Conservation (phyloP, 2,113 vertebrate species). For the Cryptomyrus ogoouensis region DNA sequence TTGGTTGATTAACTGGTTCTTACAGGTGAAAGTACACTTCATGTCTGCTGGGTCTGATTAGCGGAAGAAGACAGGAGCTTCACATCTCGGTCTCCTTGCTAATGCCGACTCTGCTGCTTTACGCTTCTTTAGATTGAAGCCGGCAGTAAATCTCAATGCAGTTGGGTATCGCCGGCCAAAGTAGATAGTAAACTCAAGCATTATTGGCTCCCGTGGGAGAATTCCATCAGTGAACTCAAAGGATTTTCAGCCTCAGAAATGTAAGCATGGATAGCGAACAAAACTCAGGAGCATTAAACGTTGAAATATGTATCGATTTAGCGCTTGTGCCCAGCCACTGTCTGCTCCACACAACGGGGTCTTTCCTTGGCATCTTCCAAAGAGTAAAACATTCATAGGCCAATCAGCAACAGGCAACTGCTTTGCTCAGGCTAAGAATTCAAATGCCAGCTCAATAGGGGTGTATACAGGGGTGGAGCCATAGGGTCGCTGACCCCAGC, state of each 20-base stretch:
- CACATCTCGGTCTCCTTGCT: neutral
- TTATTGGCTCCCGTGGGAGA: neutral
- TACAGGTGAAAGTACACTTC: neutral
- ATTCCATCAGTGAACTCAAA: neutral
- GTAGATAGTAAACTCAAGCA: neutral
- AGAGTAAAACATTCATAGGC: neutral
- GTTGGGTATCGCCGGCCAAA: neutral
- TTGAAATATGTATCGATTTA: neutral
- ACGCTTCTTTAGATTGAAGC: neutral
- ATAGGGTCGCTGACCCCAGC: neutral
- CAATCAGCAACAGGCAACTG: neutral
- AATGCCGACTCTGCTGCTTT: neutral
- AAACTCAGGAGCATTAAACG: neutral
- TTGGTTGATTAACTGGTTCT: neutral
- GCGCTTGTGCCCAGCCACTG: neutral
- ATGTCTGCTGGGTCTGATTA: neutral
- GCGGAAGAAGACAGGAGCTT: neutral
- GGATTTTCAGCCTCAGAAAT: neutral
- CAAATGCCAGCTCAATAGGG: neutral
- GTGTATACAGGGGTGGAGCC: neutral
- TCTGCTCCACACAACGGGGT: neutral
- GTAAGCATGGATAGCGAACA: neutral
- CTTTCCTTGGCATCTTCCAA: neutral
- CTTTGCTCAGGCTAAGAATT: neutral
- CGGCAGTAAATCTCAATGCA: neutral